Base-by-base conservation (phyloP, 2,797 vertebrate species). In the Telmatherina bonti region DNA sequence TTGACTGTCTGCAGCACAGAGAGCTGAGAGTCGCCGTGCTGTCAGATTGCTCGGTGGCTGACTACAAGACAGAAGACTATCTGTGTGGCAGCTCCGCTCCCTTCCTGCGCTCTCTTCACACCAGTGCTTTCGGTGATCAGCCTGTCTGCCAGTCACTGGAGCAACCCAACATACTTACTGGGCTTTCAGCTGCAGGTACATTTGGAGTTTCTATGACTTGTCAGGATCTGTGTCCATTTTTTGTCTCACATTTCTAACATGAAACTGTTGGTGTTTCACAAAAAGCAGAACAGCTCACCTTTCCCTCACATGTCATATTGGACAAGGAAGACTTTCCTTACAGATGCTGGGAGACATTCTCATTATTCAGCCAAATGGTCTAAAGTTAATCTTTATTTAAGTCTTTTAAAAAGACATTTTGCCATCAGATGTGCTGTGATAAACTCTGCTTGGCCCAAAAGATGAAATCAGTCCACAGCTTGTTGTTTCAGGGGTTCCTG, bases 111-210 rank as follows among this genome's bases (percentile, higher is more conserved):
- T 96, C 94, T 13, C 91, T 99, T 27, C 96, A 96, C 85, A 97
- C 95, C 24, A 84, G 78, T 38, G 73, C 78, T 8, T 95, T 93
- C 87, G 85, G 81, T 22, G 93, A 92, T 7, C 67, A 47, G 7
- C 47, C 88, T 0, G 92, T 85, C 67, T 97, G 96, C 74, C 86
- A 89, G 0, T 85, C 95, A n/a, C 93, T 99, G 70, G 97, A 98
- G 68, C 97, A 96, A 9, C 98, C 98, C 2, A 99, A 99, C 82
- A 96, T 99, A 0, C 81, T 95, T 4, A 94, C 94, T 16, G 97
- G 95, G 35, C 95, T 99, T 26, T 93, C 96, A 43, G 97, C 97
- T 35, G 96, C 97, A 93, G 97, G 98, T 99, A 62, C 47, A 33
- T 22, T 45, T 7, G 5, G 8, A 18, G 0, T 22, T 16, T 49